Evolutionary conservation across 2,113 vertebrate genomes (phyloP), one percentile per base, ranked within the genome.

Genomic region (Athene noctua): DNA sequence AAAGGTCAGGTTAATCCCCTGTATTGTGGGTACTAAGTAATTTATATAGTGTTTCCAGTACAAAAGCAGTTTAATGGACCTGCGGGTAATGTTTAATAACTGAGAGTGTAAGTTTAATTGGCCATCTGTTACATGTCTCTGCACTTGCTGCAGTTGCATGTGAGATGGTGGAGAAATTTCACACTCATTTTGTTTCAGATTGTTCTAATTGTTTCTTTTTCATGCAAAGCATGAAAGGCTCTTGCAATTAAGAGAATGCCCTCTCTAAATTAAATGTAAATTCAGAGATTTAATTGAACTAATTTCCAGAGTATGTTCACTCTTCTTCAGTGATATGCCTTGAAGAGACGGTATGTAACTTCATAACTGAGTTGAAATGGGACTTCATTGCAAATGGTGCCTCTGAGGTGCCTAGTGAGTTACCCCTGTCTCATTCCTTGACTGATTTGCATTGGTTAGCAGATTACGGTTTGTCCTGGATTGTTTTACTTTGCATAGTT

Each of bases 61-160:
- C 73, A 94, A 96, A 86, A 90, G 65, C 81, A 90, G 68, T 96
- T 97, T 94, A 96, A 94, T 95, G 92, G 80, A 71, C 62, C 51
- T 93, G 73, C 21, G 96, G 94, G 72, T 97, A 80, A 82, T 95
- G 74, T 97, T 97, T 97, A 96, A 81, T 95, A 97, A 94, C 84
- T 95, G 77, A 95, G 94, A 77, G 89, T 85, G 10, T 78, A 88
- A 94, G 75, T 95, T 97, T 95, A 96, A 95, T 96, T 95, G 94
- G 85, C 91, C 92, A 97, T 86, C 88, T 98, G 66, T 91, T 97
- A 59, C 42, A 27, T 67, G 42, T 94, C 65, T 96, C 52, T 95
- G 61, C 51, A 52, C 89, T 88, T 92, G 62, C 62, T 95, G 36
- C 62, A 84, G 49, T 74, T 55, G 65, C 80, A 72, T 88, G 68